Conservation (phyloP, 2,113 vertebrate genomes). For the Crotalus horridus region DNA sequence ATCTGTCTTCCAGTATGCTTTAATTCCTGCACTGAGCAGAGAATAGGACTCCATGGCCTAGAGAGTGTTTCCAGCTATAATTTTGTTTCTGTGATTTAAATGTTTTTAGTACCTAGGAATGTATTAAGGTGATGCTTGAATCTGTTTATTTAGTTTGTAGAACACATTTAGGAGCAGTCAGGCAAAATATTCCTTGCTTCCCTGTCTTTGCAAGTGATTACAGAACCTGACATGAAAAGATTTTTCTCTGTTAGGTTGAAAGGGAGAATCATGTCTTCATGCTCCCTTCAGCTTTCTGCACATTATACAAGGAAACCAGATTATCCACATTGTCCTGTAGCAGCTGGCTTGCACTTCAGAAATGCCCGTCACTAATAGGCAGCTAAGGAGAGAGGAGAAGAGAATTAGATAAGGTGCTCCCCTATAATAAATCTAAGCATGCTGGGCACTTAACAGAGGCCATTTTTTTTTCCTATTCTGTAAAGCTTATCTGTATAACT, state of each 20-base stretch:
- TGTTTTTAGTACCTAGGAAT: not conserved
- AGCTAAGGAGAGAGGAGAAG: not conserved
- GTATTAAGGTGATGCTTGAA: not conserved
- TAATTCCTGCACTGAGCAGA: not conserved
- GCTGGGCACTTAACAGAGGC: not conserved
- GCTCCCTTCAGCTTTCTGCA: conserved; percentile 3
- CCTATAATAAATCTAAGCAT: not conserved
- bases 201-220: conserved; percentile 14
- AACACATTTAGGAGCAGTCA: not conserved
- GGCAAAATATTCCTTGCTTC: conserved; percentile 13
- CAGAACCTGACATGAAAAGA: conserved; percentile 5
- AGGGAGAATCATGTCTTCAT: conserved; percentile 14
- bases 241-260: conserved; percentile 12
- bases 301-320: conserved; percentile 1
- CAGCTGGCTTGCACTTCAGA: not conserved
- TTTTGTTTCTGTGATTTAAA: not conserved
- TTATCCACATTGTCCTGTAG: conserved; percentile 29
- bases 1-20: not conserved
- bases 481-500: conserved; percentile 15
- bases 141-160: conserved; percentile 9
- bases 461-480: not conserved
- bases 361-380: not conserved
- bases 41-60: not conserved
- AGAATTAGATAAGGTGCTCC: not conserved
- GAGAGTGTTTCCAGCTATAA: not conserved